Base-by-base conservation (phyloP, 1,140 invertebrate genomes). In the Drosophila sucinea region DNA sequence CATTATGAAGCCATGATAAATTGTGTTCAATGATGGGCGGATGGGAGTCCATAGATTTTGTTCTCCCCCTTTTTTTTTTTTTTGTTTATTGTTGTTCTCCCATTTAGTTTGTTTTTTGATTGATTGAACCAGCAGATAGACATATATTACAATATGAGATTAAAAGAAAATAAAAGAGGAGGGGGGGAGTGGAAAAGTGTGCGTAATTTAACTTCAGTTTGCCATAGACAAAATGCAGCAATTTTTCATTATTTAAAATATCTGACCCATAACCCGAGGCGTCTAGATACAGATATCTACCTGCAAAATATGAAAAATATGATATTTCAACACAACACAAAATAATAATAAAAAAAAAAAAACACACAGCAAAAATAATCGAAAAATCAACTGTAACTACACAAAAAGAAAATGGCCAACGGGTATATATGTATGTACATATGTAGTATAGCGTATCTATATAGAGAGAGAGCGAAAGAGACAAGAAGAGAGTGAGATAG, bases 1-100 rank as follows among this genome's bases (percentile, higher is more conserved):
- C 73, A 70, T 77, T 60, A 77, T 47, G 47, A 44, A 1, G 64
- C 44, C 67, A 62, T 61, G 74, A 70, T 77, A 77, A 77, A 77
- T 70, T 38, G 67, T 47, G n/a, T 70, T 60, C 67, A 38, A 61
- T 70, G 38, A 61, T 65, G 77, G 55, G 55, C 47, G 60, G 35
- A 70, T 41, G 60, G 30, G 29, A 17, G 65, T 17, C 11, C 4
- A 55, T 8, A 40, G 51, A 44, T 60, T 41, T 38, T 56, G n/a
- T 7, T n/a, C 3, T 3, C 7, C 25, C 5, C 30, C 3, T 30
- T 11, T 23, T 35, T 23, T 54, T 17, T 55, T 25, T 11, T 23
- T 51, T 17, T 51, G 1, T n/a, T 10, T 70, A 30, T 55, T 44
- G 29, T 57, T 57, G 3, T 56, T 1, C 1, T 30, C 25, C 4